Conservation (phyloP, 2,888 invertebrate genomes). For the Tipula unca region DNA sequence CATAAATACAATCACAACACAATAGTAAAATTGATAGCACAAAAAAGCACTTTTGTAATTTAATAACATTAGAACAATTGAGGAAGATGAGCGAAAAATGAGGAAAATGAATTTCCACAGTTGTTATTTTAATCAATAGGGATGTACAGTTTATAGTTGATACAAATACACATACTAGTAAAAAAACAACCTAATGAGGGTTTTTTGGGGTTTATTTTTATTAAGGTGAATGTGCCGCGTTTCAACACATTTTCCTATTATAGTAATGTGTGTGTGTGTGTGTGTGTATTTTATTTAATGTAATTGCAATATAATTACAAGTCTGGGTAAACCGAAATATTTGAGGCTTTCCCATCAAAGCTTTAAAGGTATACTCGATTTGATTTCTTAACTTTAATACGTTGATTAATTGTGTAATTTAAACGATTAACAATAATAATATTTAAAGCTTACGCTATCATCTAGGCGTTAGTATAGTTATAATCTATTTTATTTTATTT, state of each 20-base stretch:
- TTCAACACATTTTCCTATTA: background rate
- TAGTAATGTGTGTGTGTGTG: background rate
- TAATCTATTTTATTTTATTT: background rate
- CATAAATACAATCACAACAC: background rate
- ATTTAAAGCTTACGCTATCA: background rate
- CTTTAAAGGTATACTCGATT: too few relatives aligned
- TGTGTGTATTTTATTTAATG: background rate
- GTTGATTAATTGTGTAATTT: background rate
- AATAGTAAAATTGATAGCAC: background rate
- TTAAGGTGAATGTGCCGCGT: background rate
- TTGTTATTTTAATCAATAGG: constrained; percentile 14
- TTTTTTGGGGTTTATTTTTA: constrained; percentile 1
- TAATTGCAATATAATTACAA: background rate
- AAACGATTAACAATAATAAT: background rate
- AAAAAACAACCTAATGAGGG: background rate
- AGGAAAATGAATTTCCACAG: background rate
- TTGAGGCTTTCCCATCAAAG: background rate
- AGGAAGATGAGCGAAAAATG: background rate
- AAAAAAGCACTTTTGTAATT: constrained; percentile 3
- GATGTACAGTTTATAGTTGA: background rate
- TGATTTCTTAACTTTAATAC: background rate
- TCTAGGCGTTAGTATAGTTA: background rate
- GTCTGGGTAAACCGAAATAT: background rate
- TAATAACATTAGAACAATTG: constrained; percentile 14
- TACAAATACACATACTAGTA: background rate